Base-by-base conservation (phyloP, 2,888 invertebrate genomes). In the Stenotaenia linearis region DNA sequence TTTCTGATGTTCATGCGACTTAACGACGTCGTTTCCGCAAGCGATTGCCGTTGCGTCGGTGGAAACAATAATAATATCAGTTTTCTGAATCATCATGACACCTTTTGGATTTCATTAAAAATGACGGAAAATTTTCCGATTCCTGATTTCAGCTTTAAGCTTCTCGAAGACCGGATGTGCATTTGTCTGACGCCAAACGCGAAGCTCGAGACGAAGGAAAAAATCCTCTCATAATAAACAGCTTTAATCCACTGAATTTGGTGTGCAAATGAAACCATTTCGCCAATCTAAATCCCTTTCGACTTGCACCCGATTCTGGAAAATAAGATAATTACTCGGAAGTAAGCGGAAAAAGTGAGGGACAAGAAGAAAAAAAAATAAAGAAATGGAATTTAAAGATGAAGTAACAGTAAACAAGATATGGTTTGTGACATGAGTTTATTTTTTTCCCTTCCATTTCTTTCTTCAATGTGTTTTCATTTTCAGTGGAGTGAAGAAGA, bases 321-420 rank as follows among this genome's bases (percentile, higher is more conserved):
- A 18, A 50, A 50, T n/a, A 69, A 28, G 69, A 69, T 69, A 69
- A 69, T 69, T 69, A 28, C 69, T n/a, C 4, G 7, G 5, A 69
- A 69, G 28, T 3, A 12, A 1, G 1, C 25, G 25, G 15, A 2
- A 69, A 25, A 28, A 69, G 69, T 28, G 28, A 15, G 25, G 25
- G 28, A 69, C 69, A n/a, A 50, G 50, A 50, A 21, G 18, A 50
- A 69, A 25, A 5, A 9, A 69, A 69, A 69, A 9, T 25, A 28
- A 69, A 28, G 28, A 69, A 69, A 69, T 69, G 28, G 69, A 69
- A 25, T 69, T 69, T 69, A 69, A 69, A 69, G 69, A 69, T 69
- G 69, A 69, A 25, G 25, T 69, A 69, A 69, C 69, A 28, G 69
- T 69, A 69, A 69, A 69, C 69, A 69, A 69, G 69, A 69, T 10